These are phyloP conservation scores for Apodemia zela DNA, from an alignment of 2,888 invertebrate genomes.

Conservation along the genomic window DNA sequence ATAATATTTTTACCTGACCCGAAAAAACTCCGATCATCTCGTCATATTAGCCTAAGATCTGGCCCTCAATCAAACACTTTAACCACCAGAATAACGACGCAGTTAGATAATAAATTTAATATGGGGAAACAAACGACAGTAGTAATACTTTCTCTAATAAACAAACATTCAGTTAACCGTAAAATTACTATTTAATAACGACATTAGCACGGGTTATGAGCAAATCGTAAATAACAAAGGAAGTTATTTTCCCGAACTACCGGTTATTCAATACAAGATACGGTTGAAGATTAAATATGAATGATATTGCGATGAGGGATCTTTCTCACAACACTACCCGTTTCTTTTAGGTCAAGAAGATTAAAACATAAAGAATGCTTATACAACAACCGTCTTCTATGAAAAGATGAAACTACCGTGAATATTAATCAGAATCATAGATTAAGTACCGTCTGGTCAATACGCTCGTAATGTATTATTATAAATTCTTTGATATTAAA, in stretches of 20 bases:
- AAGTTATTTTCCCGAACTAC: constrained; percentile 11
- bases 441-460: neutral
- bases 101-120: constrained; percentile 6
- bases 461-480: neutral
- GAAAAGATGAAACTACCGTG: neutral
- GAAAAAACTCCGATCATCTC: no score
- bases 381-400: neutral
- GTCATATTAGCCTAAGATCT: no score
- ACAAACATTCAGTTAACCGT: constrained; percentile 24
- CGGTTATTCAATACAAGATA: constrained; percentile 13
- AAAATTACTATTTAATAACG: constrained; percentile 35
- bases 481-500: no score
- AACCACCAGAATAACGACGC: neutral
- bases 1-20: no score
- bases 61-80: no score
- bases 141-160: constrained; percentile 10
- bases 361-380: constrained; percentile 2
- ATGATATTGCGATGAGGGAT: neutral
- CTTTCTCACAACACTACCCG: constrained; percentile 4
- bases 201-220: constrained; percentile 25
- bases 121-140: constrained; percentile 6
- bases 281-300: constrained; percentile 12
- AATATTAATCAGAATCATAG: neutral
- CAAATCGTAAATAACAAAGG: constrained; percentile 6
- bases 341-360: constrained; percentile 4